Base-by-base conservation (phyloP, 2,888 invertebrate species). In the Sesia bembeciformis region DNA sequence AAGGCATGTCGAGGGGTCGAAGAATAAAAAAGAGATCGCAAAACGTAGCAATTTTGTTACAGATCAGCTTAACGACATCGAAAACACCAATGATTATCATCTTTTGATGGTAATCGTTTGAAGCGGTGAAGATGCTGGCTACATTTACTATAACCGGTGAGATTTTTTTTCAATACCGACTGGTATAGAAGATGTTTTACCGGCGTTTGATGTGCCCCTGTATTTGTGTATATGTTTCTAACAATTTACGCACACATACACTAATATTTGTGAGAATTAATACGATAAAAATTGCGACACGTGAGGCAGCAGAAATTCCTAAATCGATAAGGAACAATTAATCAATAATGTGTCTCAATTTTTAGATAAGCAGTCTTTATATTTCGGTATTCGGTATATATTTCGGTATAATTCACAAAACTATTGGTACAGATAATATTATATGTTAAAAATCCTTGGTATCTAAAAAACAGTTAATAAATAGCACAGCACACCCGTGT, bases 11-110 rank as follows among this genome's bases (percentile, higher is more conserved):
- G 78, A 70, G 60, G 59, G 66, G 67, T 65, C 68, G 71, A 66
- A 67, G 68, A 72, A 67, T 72, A 77, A 76, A 68, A 72, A 51
- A 60, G 74, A 81, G 82, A 85, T 84, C 87, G 89, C 89, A 87
- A 80, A 88, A 86, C 76, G 78, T 76, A 83, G 82, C 72, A 71
- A 84, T 89, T 88, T 83, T 89, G 88, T 89, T 89, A 76, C 89
- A 89, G 89, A 87, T 89, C 88, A 89, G 85, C 85, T 84, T 89
- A 83, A 82, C 89, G 78, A 89, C 89, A 79, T 89, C 89, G 85
- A 89, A 89, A 89, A 89, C 89, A 81, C 89, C 89, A 64, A 89
- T 89, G 89, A 87, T 89, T 83, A 89, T 89, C 84, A 89, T 89
- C 85, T 88, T 89, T 88, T 89, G 89, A 89, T 89, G 87, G 81